Base-by-base conservation (phyloP, 1,140 invertebrate species). In the Druon quercuslanigerum region DNA sequence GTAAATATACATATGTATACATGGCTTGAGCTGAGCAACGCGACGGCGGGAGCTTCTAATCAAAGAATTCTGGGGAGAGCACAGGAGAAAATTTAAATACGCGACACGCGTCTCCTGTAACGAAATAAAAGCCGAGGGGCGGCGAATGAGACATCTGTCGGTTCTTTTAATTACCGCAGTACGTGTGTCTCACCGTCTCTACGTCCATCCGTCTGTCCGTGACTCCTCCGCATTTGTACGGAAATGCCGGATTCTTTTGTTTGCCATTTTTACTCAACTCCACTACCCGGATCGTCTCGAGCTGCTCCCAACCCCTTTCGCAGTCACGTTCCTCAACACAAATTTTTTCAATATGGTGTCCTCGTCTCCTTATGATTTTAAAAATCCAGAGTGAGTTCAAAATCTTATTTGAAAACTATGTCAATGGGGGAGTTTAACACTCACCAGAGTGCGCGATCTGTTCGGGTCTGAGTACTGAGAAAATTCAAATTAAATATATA, bases 81-180 rank as follows among this genome's bases (percentile, higher is more conserved):
- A 84, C 82, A 77, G 81, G 82, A 82, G 86, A 89, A 85, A 89
- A 90, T 90, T 90, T 90, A 90, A 90, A 90, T 90, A 90, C 86
- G 82, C 87, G 86, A 80, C 81, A 80, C 82, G 79, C 82, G 78
- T 84, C 83, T 82, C 85, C 70, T 82, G 82, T 88, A 90, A 90
- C 87, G 88, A 91, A 91, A 91, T 91, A 90, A 91, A 91, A 90
- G 84, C 86, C 80, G 81, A 87, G 80, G 81, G 79, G 79, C 76
- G 71, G 80, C 81, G 72, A 85, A 82, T 84, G 85, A 87, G 86
- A 87, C 88, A 90, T 90, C 87, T 90, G 90, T 90, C 88, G 89
- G 90, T 89, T 90, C 89, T 90, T 91, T 91, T 91, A 91, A 90
- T 91, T 91, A 89, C 87, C 84, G 82, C 84, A 79, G 80, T 87